Conservation (phyloP, 2,888 invertebrate genomes). For the Dicyrtoma fusca region DNA sequence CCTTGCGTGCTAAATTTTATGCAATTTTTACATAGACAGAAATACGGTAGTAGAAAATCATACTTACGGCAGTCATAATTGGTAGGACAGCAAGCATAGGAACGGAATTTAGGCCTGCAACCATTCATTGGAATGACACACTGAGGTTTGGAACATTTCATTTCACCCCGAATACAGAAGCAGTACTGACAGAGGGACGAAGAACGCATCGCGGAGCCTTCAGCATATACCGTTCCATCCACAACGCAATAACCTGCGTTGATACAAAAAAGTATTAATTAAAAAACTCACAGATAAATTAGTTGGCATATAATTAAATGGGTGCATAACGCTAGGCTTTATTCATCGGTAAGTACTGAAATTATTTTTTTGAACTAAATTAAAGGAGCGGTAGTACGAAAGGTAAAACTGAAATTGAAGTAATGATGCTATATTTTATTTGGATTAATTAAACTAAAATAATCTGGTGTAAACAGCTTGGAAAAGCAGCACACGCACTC, state of each 20-base stretch:
- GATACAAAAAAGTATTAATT: too few relatives aligned
- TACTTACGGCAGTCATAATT: constrained; percentile 71
- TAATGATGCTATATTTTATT: too few relatives aligned
- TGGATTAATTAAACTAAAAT: too few relatives aligned
- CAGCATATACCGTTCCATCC: constrained; percentile 73
- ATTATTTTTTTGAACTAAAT: too few relatives aligned
- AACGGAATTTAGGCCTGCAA: constrained; percentile 68
- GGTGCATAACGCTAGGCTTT: too few relatives aligned
- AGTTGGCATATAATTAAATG: too few relatives aligned
- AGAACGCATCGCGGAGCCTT: constrained; percentile 80
- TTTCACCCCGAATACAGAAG: constrained; percentile 75
- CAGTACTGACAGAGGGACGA: constrained; percentile 79
- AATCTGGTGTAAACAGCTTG: too few relatives aligned
- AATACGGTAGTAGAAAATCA: not conserved
- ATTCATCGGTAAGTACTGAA: too few relatives aligned
- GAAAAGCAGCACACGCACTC: too few relatives aligned
- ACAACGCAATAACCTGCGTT: constrained; percentile 70
- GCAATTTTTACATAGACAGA: not conserved
- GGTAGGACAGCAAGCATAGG: constrained; percentile 77
- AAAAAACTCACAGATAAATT: too few relatives aligned
- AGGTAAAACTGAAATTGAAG: too few relatives aligned
- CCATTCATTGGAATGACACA: constrained; percentile 76
- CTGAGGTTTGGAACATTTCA: constrained; percentile 77
- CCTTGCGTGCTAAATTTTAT: not conserved
- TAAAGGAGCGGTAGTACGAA: too few relatives aligned